Evolutionary conservation across 1,140 invertebrate species (phyloP).

Genomic region (Yoshiicerus persimilis): DNA sequence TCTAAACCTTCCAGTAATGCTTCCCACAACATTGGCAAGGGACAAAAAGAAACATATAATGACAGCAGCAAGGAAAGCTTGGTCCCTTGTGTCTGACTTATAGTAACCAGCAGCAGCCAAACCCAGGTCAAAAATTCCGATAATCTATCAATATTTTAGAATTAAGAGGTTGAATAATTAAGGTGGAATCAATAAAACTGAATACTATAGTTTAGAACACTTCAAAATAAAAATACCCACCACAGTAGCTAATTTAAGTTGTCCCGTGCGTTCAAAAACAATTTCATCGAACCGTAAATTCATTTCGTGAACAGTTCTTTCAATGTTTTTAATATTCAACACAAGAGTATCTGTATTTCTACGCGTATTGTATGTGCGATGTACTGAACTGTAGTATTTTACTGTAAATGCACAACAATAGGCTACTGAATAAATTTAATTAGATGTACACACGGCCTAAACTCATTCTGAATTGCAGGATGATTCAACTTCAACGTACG

Average conservation of each 20-base stretch:
- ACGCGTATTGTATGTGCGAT: background rate
- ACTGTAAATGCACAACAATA: too few relatives aligned
- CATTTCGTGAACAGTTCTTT: background rate
- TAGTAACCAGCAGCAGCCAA: background rate
- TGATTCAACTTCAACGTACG: too few relatives aligned
- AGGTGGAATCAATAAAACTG: too few relatives aligned
- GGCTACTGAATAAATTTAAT: too few relatives aligned
- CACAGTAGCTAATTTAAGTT: conserved; percentile 12
- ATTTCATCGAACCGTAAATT: background rate
- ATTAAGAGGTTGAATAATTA: too few relatives aligned
- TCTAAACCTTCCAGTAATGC: background rate
- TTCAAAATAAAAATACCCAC: conserved; percentile 23
- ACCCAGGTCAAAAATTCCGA: conserved; percentile 26
- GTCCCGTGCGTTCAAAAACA: background rate
- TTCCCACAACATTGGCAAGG: background rate
- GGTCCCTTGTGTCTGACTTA: background rate
- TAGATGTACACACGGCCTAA: too few relatives aligned
- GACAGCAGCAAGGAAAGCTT: conserved; percentile 30
- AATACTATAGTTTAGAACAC: too few relatives aligned
- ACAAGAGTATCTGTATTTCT: too few relatives aligned
- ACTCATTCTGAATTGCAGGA: too few relatives aligned
- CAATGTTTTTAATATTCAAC: background rate
- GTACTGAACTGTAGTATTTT: too few relatives aligned
- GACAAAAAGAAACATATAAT: conserved; percentile 27
- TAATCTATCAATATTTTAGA: background rate